Evolutionary conservation across 2,888 invertebrate species (phyloP).

Genomic region (Dichetophora obliterata): DNA sequence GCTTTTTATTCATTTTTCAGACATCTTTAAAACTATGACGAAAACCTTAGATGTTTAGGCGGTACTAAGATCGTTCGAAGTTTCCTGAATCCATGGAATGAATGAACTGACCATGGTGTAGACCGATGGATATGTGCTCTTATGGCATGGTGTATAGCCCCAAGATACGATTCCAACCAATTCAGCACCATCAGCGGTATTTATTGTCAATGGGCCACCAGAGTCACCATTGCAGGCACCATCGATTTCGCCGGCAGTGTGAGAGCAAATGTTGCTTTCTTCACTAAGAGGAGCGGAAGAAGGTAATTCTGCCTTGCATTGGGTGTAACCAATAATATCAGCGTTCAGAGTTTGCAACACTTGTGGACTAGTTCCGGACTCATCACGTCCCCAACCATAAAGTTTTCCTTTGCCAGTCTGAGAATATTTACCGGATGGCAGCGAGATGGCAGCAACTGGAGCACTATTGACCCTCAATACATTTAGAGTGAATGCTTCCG

Average conservation of each 20-base stretch:
- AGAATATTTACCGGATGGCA: slow-evolving; percentile 52
- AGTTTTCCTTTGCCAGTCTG: slow-evolving; percentile 51
- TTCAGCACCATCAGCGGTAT: slow-evolving; percentile 40
- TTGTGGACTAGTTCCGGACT: slow-evolving; percentile 53
- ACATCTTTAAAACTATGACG: too few relatives aligned
- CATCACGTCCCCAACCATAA: slow-evolving; percentile 65
- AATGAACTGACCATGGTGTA: slow-evolving; percentile 65
- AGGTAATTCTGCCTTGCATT: slow-evolving; percentile 55
- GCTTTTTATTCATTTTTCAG: too few relatives aligned
- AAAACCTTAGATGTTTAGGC: too few relatives aligned
- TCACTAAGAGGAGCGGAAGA: slow-evolving; percentile 45
- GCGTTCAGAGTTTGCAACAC: slow-evolving; percentile 58
- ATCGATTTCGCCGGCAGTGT: slow-evolving; percentile 58
- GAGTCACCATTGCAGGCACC: slow-evolving; percentile 51
- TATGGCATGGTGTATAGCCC: slow-evolving; percentile 70
- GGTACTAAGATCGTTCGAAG: too few relatives aligned
- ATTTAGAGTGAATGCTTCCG: slow-evolving; percentile 57
- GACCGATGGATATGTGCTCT: slow-evolving; percentile 67
- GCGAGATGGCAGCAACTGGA: slow-evolving; percentile 51
- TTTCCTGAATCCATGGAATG: slow-evolving; percentile 59
- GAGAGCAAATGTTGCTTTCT: slow-evolving; percentile 57
- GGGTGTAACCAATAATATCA: slow-evolving; percentile 52
- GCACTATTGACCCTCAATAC: slow-evolving; percentile 54
- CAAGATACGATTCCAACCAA: slow-evolving; percentile 71
- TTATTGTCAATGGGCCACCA: slow-evolving; percentile 62